Conservation (phyloP, 2,888 invertebrate genomes). For the Byasa hedistus region DNA sequence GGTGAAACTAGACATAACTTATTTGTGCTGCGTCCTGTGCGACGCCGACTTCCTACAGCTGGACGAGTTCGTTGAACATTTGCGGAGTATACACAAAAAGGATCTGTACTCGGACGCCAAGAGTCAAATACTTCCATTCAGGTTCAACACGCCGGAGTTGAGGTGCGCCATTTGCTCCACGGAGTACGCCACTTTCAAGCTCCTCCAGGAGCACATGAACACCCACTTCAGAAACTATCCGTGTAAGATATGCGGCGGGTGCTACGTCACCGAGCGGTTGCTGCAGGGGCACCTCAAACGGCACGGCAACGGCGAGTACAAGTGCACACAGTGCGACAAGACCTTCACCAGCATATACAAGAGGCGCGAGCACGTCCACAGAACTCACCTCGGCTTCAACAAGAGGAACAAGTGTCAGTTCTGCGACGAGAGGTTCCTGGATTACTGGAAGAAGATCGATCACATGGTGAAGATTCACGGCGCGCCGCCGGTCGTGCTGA, state of each 20-base stretch:
- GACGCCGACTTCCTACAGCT: slow-evolving; percentile 42
- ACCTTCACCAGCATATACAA: slow-evolving; percentile 42
- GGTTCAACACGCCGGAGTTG: slow-evolving; percentile 51
- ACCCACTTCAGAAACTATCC: slow-evolving; percentile 54
- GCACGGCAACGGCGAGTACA: slow-evolving; percentile 50
- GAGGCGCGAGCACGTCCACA: slow-evolving; percentile 38
- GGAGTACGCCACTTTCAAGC: slow-evolving; percentile 52
- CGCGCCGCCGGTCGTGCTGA: slow-evolving; percentile 43
- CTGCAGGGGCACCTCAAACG: slow-evolving; percentile 44
- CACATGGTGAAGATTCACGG: slow-evolving; percentile 58
- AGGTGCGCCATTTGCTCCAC: slow-evolving; percentile 51
- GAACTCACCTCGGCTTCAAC: slow-evolving; percentile 39
- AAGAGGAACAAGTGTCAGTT: slow-evolving; percentile 49
- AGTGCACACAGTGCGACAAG: slow-evolving; percentile 54
- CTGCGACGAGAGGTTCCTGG: slow-evolving; percentile 49
- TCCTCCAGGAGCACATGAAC: slow-evolving; percentile 62
- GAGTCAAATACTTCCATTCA: slow-evolving; percentile 58
- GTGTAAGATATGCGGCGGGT: slow-evolving; percentile 50
- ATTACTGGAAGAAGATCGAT: slow-evolving; percentile 53
- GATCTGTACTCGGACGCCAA: slow-evolving; percentile 46
- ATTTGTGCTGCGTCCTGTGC: slow-evolving; percentile 50
- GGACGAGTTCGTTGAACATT: slow-evolving; percentile 45
- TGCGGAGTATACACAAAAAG: slow-evolving; percentile 43
- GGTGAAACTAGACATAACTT: slow-evolving; percentile 56
- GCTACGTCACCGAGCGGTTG: slow-evolving; percentile 48